These are phyloP conservation scores for Leptodactylus fallax DNA, from an alignment of 2,797 vertebrate species.

Conservation along the genomic window DNA sequence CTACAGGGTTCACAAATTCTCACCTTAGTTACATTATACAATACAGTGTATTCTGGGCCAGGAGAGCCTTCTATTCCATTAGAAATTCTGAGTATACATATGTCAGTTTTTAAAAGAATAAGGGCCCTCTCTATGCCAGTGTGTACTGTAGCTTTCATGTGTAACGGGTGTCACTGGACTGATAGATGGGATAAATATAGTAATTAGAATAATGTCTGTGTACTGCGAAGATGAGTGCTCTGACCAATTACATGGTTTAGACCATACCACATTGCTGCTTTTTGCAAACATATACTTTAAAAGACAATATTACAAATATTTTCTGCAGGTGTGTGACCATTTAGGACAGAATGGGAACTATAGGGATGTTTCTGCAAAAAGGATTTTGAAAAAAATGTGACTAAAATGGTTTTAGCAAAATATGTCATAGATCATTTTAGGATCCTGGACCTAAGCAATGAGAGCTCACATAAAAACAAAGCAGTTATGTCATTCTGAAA, in stretches of 20 bases:
- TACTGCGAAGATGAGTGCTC: slow-evolving; percentile 4
- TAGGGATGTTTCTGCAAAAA: not conserved
- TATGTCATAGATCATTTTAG: too few species aligned
- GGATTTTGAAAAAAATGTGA: not conserved
- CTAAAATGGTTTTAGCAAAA: not conserved
- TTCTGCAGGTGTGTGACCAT: slow-evolving; percentile 8
- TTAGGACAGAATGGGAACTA: not conserved
- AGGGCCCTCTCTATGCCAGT: not conserved
- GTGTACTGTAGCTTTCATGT: not conserved
- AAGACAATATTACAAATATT: not conserved
- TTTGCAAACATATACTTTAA: not conserved
- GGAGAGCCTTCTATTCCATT: not conserved
- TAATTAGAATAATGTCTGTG: slow-evolving; percentile 25
- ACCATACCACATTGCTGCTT: not conserved
- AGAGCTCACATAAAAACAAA: not conserved
- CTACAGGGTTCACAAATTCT: not conserved
- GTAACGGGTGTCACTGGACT: not conserved
- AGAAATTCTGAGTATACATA: not conserved
- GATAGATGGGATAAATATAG: slow-evolving; percentile 28
- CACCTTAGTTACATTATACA: not conserved
- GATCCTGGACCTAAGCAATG: not conserved
- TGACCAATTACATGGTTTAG: slow-evolving; percentile 18
- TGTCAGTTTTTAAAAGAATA: not conserved
- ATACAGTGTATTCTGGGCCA: not conserved
- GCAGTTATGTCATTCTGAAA: too few species aligned